phyloP scores from a whole-genome alignment of 1,140 invertebrate species.

The Tenebrio molitor region DNA sequence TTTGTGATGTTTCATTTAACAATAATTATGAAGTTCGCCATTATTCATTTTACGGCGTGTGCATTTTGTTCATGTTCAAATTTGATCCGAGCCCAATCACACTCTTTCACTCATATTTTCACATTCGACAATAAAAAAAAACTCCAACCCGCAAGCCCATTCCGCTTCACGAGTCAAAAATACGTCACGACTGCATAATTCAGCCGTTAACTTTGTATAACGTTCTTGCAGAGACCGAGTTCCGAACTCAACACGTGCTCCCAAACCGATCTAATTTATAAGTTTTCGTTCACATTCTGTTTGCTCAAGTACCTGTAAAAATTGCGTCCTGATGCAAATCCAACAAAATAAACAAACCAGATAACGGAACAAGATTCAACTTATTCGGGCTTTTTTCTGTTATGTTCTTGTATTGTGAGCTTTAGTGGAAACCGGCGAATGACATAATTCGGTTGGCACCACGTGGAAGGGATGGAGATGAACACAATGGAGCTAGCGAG shows the following conservation, averaged over 20 bases:
- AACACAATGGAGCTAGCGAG: too few relatives aligned
- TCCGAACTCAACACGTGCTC: slow-evolving; percentile 1
- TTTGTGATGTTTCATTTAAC: too few relatives aligned
- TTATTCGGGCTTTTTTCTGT: background rate
- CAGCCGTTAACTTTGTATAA: background rate
- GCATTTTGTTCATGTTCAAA: too few relatives aligned
- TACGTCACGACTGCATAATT: background rate
- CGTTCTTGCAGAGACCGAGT: background rate
- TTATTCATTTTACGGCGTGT: too few relatives aligned
- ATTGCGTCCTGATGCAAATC: slow-evolving; percentile 5
- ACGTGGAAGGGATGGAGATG: too few relatives aligned
- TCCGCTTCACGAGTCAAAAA: too few relatives aligned
- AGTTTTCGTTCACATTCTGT: slow-evolving; percentile 7
- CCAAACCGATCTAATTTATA: slow-evolving; percentile 8
- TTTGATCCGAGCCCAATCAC: too few relatives aligned
- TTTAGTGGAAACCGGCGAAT: too few relatives aligned
- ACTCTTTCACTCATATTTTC: background rate
- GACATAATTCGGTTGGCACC: too few relatives aligned
- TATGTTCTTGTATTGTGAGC: too few relatives aligned
- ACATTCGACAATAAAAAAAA: background rate
- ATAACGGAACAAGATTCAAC: background rate
- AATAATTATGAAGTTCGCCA: too few relatives aligned
- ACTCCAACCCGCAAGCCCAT: background rate
- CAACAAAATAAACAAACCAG: background rate
- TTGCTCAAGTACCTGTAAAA: slow-evolving; percentile 8